Conservation (phyloP, 1,140 invertebrate species). For the Onthophagus taurus region DNA sequence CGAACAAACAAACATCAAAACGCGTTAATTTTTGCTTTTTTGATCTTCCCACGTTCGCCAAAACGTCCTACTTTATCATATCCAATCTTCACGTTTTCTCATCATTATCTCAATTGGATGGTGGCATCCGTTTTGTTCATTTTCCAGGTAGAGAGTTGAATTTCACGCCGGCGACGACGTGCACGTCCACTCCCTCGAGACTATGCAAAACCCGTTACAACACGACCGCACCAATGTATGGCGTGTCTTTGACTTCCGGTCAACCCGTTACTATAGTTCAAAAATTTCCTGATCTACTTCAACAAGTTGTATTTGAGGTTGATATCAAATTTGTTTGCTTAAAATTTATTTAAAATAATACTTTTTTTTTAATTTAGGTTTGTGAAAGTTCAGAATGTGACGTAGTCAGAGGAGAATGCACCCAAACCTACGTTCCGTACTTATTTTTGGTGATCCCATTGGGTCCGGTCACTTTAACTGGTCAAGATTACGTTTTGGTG, state of each 20-base stretch:
- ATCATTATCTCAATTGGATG: too few species aligned
- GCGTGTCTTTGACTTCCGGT: conserved; percentile 81
- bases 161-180: conserved; percentile 32
- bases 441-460: conserved; percentile 82
- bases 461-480: conserved; percentile 81
- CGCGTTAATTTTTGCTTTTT: too few species aligned
- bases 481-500: conserved; percentile 84
- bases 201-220: conserved; percentile 83
- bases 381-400: conserved; percentile 65
- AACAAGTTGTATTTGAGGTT: conserved; percentile 88
- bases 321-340: conserved; percentile 7
- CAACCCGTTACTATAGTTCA: conserved; percentile 89
- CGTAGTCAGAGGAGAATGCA: conserved; percentile 77
- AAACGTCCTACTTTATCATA: too few species aligned
- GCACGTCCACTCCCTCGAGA: conserved; percentile 55
- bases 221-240: conserved; percentile 88
- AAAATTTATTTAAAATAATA: conserved; percentile 7
- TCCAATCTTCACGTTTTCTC: too few species aligned
- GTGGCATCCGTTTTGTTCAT: too few species aligned
- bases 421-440: conserved; percentile 86
- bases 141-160: conserved; percentile 30
- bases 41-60: too few species aligned
- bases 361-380: conserved; percentile 28
- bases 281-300: conserved; percentile 87
- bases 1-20: too few species aligned